Evolutionary conservation across 1,140 invertebrate genomes (phyloP), one percentile per base, ranked within the genome.

Genomic region (Homarus americanus): DNA sequence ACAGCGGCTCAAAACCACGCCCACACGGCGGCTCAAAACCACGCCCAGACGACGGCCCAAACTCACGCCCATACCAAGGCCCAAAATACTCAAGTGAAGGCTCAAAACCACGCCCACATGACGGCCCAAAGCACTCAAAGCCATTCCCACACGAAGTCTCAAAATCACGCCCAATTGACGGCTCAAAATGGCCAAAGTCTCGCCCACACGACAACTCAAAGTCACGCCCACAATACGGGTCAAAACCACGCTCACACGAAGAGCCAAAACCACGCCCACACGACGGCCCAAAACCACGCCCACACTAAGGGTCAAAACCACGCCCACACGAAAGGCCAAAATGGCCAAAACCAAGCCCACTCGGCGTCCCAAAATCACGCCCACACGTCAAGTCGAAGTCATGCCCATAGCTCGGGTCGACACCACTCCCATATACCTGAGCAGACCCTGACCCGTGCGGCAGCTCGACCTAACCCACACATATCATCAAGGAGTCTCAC

Each of bases 401-500:
- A 24, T 20, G 58, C 15, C 58, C 24, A 28, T 24, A 5, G 5
- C 4, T 5, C 5, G 5, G 32, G 73, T 75, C n/a, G 32, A 36
- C 10, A 9, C 73, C 73, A 36, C 15, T 17, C n/a, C 73, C 73
- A 36, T 36, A 38, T 20, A 38, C 49, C 44, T 12, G 79, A 63
- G 28, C 82, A 85, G 82, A 34, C n/a, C n/a, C 1, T 40, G 36
- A 53, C 15, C 17, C n/a, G 40, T 9, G 28, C 12, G 9, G 58
- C 7, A n/a, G 12, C 69, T 17, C 66, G 82, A 20, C 7, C 36
- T 12, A 24, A 20, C 10, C 24, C 66, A 1, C 66, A 73, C 82
- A n/a, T 32, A 28, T 85, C 82, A 20, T 73, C 66, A 36, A 85
- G 82, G 69, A 85, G 58, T 28, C 82, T 49, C 82, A 17, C 82